phyloP scores from a whole-genome alignment of 2,113 vertebrate species.

The Macrotis lagotis region DNA sequence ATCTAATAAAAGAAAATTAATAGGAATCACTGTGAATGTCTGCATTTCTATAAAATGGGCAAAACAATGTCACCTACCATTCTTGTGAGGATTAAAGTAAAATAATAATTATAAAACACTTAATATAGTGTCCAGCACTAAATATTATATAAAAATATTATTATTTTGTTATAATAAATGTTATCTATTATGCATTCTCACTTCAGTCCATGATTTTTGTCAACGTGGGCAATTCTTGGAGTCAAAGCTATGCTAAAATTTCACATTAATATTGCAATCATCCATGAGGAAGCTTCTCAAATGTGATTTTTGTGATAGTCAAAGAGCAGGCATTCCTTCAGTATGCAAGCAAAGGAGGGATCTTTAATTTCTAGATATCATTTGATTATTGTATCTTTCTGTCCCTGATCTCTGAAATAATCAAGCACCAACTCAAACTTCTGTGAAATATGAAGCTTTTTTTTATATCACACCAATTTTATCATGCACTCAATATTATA shows the following conservation, averaged over 20 bases:
- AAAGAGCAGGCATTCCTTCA: background rate
- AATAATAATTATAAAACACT: background rate
- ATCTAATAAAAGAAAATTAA: background rate
- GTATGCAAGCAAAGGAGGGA: background rate
- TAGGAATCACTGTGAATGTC: background rate
- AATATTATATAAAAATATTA: background rate
- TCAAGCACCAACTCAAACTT: constrained; percentile 55
- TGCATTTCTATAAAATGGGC: background rate
- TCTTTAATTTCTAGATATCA: background rate
- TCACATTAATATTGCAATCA: background rate
- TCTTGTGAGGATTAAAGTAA: background rate
- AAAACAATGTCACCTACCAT: background rate
- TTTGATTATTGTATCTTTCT: background rate
- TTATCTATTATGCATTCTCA: background rate
- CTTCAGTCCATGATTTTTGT: background rate
- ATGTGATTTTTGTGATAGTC: background rate
- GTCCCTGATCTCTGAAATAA: constrained; percentile 39
- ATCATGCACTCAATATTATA: constrained; percentile 3
- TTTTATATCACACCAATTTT: constrained; percentile 24
- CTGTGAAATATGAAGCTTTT: constrained; percentile 20
- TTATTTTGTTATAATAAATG: background rate
- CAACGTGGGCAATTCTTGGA: background rate
- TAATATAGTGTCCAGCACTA: background rate
- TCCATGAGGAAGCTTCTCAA: background rate
- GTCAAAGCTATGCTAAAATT: background rate